Evolutionary conservation across 2,888 invertebrate species (phyloP).

Genomic region (Agapostemon virescens): DNA sequence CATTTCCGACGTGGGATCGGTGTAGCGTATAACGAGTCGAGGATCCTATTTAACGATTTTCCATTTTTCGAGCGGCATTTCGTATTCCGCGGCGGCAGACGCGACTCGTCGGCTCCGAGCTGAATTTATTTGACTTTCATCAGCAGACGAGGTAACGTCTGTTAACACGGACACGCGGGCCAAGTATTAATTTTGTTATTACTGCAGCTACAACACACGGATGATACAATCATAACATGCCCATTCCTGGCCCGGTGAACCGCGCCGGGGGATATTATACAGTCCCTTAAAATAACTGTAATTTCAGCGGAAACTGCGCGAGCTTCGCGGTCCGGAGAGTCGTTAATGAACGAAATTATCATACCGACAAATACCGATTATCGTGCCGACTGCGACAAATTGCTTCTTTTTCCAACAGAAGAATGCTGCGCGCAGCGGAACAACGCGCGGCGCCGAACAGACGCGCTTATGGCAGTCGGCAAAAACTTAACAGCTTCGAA

Average conservation of each 20-base stretch:
- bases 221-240: conserved; percentile 65
- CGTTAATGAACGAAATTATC: conserved; percentile 57
- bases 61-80: background rate
- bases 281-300: conserved; percentile 64
- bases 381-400: background rate
- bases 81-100: background rate
- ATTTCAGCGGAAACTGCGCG: conserved; percentile 55
- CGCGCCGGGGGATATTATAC: conserved; percentile 58
- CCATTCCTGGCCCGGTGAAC: conserved; percentile 57
- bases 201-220: conserved; percentile 50
- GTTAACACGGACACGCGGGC: conserved; percentile 16
- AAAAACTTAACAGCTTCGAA: too few species aligned
- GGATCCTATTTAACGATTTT: background rate
- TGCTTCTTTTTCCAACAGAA: background rate
- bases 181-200: conserved; percentile 65
- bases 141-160: conserved; percentile 16
- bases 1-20: background rate
- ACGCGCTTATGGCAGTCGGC: too few species aligned
- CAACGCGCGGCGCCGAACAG: background rate
- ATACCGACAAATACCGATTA: conserved; percentile 35
- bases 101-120: background rate
- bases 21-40: background rate
- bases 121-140: conserved; percentile 38
- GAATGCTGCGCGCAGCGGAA: background rate
- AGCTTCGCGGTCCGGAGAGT: conserved; percentile 35